Evolutionary conservation across 2,113 vertebrate species (phyloP).

Genomic region (Noctilio leporinus): DNA sequence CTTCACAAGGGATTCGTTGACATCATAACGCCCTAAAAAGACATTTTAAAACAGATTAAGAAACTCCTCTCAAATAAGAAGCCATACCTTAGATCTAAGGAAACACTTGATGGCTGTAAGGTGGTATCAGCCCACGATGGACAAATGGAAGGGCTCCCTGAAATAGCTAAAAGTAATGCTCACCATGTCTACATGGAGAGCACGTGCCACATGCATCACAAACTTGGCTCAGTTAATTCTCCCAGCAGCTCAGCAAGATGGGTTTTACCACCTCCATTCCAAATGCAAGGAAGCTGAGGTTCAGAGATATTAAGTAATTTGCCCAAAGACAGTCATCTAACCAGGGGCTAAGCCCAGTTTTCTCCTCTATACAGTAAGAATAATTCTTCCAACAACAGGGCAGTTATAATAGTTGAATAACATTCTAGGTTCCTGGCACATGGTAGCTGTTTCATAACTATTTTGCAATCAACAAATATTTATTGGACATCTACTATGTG

Average conservation of each 20-base stretch:
- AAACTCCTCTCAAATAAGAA: neutral
- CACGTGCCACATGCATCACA: accelerated
- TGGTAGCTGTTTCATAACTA: neutral
- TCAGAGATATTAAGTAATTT: neutral
- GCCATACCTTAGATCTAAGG: neutral
- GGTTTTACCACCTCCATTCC: neutral
- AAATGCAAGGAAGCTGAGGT: neutral
- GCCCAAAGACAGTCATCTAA: neutral
- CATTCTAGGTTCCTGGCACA: neutral
- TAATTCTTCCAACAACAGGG: neutral
- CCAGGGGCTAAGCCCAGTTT: neutral
- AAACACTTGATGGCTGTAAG: too few species aligned
- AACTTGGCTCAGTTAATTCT: accelerated
- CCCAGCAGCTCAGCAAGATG: neutral
- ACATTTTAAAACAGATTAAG: neutral
- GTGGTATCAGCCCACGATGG: too few species aligned
- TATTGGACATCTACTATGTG: neutral
- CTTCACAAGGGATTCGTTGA: conserved; percentile 73
- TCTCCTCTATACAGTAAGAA: neutral
- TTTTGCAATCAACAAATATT: too few species aligned
- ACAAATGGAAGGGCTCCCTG: neutral
- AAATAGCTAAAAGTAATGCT: neutral
- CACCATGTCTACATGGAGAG: neutral
- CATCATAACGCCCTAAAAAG: conserved; percentile 78
- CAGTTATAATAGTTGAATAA: neutral